A percentile compares a stretch with the other conserved stretches of the same genome.
Evolutionary conservation across 2,888 invertebrate genomes (phyloP).

Genomic region (Callinectes sapidus): DNA sequence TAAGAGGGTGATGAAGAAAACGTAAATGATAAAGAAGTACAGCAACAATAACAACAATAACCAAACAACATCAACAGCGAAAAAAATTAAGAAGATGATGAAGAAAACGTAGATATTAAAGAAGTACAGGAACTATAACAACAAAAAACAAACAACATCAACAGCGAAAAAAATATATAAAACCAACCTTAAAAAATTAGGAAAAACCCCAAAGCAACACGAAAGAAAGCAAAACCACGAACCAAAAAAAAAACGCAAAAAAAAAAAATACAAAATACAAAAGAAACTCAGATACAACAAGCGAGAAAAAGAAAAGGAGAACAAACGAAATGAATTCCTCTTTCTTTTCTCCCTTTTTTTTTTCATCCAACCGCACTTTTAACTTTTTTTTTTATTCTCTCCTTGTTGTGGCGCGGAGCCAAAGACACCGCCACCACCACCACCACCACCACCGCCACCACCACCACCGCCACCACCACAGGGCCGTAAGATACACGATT

Average conservation of each 20-base stretch:
- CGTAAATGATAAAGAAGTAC: not conserved
- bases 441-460: not conserved
- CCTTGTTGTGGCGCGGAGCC: not conserved
- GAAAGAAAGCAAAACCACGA: not conserved
- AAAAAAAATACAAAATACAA: not conserved
- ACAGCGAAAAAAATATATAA: not conserved
- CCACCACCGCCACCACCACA: too few species aligned
- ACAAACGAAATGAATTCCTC: not conserved
- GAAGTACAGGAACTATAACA: not conserved
- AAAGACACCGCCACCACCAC: not conserved
- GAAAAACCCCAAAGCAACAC: not conserved
- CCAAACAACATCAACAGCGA: too few species aligned
- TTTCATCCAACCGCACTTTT: not conserved
- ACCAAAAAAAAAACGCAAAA: not conserved
- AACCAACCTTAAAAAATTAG: not conserved
- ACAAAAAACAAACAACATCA: not conserved
- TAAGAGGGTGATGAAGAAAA: not conserved
- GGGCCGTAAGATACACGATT: not conserved
- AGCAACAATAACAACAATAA: not conserved
- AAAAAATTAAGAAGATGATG: not conserved
- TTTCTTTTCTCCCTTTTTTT: too few species aligned
- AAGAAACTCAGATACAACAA: not conserved
- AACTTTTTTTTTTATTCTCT: not conserved
- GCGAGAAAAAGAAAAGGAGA: not conserved
- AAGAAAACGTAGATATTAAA: not conserved